Percentiles rank a stretch among this genome's conserved stretches.
These are phyloP conservation scores for Drosophila kanapiae DNA, from an alignment of 1,140 invertebrate genomes.

Conservation along the genomic window DNA sequence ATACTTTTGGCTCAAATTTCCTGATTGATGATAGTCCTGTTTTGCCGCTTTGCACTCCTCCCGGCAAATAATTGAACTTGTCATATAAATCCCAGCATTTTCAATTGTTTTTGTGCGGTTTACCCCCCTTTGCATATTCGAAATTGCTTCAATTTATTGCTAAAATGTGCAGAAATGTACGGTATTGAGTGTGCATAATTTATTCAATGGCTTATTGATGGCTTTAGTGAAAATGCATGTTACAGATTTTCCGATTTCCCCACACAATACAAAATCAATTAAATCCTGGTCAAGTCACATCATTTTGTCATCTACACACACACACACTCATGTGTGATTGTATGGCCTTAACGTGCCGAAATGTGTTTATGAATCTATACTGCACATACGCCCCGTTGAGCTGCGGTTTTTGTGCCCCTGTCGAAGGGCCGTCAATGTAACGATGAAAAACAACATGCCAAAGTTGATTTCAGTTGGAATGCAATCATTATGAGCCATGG, in stretches of 20 bases:
- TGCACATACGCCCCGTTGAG: constrained; percentile 42
- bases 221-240: constrained; percentile 51
- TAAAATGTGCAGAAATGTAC: constrained; percentile 38
- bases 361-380: constrained; percentile 53
- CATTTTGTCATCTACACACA: constrained; percentile 18
- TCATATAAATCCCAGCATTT: constrained; percentile 41
- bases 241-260: constrained; percentile 46
- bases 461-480: constrained; percentile 43
- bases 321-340: not conserved
- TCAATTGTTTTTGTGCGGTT: constrained; percentile 52
- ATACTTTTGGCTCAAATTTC: constrained; percentile 46
- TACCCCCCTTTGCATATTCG: not conserved
- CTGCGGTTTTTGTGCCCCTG: constrained; percentile 27
- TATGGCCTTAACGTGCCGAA: constrained; percentile 20
- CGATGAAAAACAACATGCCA: constrained; percentile 33
- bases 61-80: constrained; percentile 37
- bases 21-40: constrained; percentile 16
- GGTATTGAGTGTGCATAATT: constrained; percentile 34
- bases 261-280: constrained; percentile 58
- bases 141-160: constrained; percentile 49
- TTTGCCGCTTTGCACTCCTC: constrained; percentile 7
- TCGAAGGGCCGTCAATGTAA: constrained; percentile 15
- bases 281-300: constrained; percentile 34
- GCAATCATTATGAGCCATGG: constrained; percentile 43
- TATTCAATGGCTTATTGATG: constrained; percentile 50